phyloP scores from a whole-genome alignment of 2,888 invertebrate species.

The Nebria salina region DNA sequence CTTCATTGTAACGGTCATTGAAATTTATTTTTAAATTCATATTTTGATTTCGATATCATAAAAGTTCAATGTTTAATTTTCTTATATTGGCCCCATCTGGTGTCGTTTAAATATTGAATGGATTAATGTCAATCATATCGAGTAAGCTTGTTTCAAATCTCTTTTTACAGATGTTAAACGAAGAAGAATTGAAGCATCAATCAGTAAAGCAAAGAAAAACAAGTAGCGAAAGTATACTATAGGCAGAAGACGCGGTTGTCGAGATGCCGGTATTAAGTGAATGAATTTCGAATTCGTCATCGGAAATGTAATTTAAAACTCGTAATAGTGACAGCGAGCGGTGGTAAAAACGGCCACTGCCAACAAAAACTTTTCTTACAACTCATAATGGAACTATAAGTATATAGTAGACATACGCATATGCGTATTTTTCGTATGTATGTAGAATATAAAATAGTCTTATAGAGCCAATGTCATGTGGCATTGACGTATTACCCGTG shows the following conservation, averaged over 20 bases:
- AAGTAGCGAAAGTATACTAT: neutral
- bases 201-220: neutral
- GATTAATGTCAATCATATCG: neutral
- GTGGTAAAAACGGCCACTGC: neutral
- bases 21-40: neutral
- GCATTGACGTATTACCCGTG: conserved; percentile 17
- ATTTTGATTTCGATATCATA: no score
- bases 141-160: neutral
- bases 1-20: neutral
- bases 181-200: neutral
- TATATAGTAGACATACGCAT: neutral
- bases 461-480: conserved; percentile 4
- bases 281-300: conserved; percentile 44
- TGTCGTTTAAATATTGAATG: neutral
- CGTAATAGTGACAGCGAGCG: conserved; percentile 16
- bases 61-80: neutral
- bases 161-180: neutral
- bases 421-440: neutral
- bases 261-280: conserved; percentile 36
- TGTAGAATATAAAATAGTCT: conserved; percentile 10
- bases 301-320: conserved; percentile 44
- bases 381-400: neutral
- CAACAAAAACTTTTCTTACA: neutral
- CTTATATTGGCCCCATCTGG: neutral
- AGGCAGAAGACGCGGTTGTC: neutral